These are phyloP conservation scores for Ecliptopera silaceata DNA, from an alignment of 2,888 invertebrate genomes.

Conservation along the genomic window DNA sequence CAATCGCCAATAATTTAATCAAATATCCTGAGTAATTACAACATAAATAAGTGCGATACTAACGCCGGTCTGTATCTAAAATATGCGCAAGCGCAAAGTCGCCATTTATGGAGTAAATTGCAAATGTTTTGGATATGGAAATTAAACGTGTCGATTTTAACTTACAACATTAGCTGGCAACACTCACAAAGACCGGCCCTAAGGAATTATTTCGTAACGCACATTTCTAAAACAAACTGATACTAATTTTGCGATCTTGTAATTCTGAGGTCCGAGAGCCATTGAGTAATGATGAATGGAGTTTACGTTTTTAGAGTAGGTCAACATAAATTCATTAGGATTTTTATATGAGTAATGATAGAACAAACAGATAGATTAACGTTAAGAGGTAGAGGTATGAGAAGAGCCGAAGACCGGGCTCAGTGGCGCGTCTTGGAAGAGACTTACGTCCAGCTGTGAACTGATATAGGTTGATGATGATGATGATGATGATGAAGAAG, in stretches of 20 bases:
- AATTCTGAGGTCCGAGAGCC: not conserved
- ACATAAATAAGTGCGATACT: slow-evolving; percentile 8
- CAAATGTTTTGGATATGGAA: slow-evolving; percentile 50
- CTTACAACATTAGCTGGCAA: slow-evolving; percentile 42
- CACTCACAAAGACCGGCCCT: slow-evolving; percentile 39
- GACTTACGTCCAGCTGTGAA: no score
- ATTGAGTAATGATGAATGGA: slow-evolving; percentile 4
- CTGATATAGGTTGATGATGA: no score
- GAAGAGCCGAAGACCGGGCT: no score
- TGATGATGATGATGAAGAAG: no score
- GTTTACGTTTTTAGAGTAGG: slow-evolving; percentile 2
- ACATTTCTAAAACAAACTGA: slow-evolving; percentile 5
- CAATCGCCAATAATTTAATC: slow-evolving; percentile 1
- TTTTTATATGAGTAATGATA: not conserved
- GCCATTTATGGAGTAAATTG: slow-evolving; percentile 46
- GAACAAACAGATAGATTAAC: no score
- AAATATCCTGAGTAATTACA: slow-evolving; percentile 1
- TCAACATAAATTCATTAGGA: not conserved
- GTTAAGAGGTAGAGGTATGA: no score
- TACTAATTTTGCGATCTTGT: not conserved
- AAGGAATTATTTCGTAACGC: slow-evolving; percentile 10
- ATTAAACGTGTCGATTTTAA: slow-evolving; percentile 33
- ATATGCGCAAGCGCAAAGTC: slow-evolving; percentile 49
- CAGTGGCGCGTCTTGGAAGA: no score
- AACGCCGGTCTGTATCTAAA: slow-evolving; percentile 47